phyloP scores from a whole-genome alignment of 2,113 vertebrate genomes.

The Hemibagrus wyckioides region DNA sequence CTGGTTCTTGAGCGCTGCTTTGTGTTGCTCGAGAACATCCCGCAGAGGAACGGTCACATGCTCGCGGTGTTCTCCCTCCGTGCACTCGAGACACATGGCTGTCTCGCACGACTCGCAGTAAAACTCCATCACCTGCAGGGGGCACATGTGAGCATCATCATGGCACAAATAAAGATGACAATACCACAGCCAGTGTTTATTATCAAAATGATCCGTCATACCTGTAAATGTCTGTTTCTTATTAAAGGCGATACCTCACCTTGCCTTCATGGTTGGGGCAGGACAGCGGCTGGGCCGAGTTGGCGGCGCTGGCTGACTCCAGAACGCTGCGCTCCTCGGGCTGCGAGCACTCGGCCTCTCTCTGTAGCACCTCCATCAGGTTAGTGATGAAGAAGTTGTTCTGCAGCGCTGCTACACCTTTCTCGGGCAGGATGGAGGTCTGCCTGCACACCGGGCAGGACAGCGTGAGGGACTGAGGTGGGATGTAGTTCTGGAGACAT shows the following conservation, averaged over 20 bases:
- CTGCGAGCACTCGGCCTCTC: constrained; percentile 76
- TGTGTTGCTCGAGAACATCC: constrained; percentile 93
- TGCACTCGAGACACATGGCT: constrained; percentile 92
- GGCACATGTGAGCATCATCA: constrained; percentile 49
- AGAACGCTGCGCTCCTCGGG: constrained; percentile 76
- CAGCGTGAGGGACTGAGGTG: constrained; percentile 88
- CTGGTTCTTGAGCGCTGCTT: constrained; percentile 86
- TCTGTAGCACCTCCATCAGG: constrained; percentile 93
- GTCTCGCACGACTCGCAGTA: constrained; percentile 98
- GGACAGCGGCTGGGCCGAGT: constrained; percentile 79
- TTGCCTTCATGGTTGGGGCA: constrained; percentile 94
- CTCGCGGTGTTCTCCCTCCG: constrained; percentile 88
- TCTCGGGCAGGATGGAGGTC: constrained; percentile 92
- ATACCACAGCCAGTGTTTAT: neutral
- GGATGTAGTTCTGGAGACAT: constrained; percentile 95
- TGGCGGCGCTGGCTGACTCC: constrained; percentile 81
- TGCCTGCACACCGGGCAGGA: constrained; percentile 93
- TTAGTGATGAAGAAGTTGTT: constrained; percentile 98
- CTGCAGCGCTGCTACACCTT: constrained; percentile 89
- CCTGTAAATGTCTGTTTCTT: neutral
- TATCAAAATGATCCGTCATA: neutral
- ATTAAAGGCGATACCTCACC: constrained; percentile 62
- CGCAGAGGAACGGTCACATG: constrained; percentile 88
- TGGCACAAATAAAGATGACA: neutral
- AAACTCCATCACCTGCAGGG: constrained; percentile 90